A percentile compares a stretch with the other conserved stretches of the same genome.
Evolutionary conservation across 2,888 invertebrate species (phyloP).

Genomic region (Tillus elongatus): DNA sequence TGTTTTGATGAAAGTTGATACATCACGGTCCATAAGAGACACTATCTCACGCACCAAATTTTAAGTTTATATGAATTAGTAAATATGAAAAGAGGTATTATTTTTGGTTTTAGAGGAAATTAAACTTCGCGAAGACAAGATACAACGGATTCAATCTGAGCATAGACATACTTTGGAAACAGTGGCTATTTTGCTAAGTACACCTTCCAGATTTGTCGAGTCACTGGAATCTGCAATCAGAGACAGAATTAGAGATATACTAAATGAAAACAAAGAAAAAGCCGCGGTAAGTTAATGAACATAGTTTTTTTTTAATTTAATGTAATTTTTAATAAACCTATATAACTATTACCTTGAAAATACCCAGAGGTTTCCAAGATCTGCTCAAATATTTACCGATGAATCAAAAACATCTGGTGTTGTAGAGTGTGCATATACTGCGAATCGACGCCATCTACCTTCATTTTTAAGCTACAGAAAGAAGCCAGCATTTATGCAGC

Average conservation of each 20-base stretch:
- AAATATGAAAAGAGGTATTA: too few species aligned
- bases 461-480: too few species aligned
- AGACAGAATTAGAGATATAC: conserved; percentile 66
- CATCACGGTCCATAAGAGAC: not conserved
- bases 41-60: conserved; percentile 7
- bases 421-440: too few species aligned
- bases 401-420: too few species aligned
- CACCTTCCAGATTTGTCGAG: conserved; percentile 65
- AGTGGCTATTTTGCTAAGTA: conserved; percentile 59
- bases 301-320: not conserved
- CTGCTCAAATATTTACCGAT: too few species aligned
- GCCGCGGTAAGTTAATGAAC: conserved; percentile 49
- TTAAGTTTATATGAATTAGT: conserved; percentile 5
- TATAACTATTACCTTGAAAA: too few species aligned
- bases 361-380: too few species aligned
- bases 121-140: conserved; percentile 59
- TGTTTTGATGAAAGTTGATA: too few species aligned
- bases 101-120: conserved; percentile 52
- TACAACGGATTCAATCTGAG: conserved; percentile 57
- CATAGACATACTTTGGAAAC: conserved; percentile 62
- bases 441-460: too few species aligned
- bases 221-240: conserved; percentile 70
- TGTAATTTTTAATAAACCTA: not conserved
- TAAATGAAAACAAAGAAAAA: conserved; percentile 70
- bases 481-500: too few species aligned